These are phyloP conservation scores for Sebastiscus tertius DNA, from an alignment of 2,797 vertebrate genomes.

Conservation along the genomic window DNA sequence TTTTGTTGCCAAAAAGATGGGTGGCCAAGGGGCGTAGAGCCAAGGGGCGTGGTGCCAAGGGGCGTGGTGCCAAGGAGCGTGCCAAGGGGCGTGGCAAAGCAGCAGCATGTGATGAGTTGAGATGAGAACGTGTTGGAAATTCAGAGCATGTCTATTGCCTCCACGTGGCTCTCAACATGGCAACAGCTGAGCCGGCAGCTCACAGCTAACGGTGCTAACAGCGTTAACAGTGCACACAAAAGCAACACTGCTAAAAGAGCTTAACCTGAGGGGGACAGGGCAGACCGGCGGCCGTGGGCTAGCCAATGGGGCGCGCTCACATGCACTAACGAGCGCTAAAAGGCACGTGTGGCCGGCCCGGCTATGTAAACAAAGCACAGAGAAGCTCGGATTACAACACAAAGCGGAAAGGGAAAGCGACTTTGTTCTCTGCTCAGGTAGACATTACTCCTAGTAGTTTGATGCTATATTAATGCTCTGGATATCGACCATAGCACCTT, in stretches of 20 bases:
- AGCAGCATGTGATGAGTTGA: no score
- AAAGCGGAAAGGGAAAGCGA: not conserved
- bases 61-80: no score
- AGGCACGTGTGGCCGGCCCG: not conserved
- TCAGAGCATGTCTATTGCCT: not conserved
- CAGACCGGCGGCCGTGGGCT: no score
- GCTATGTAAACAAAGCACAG: not conserved
- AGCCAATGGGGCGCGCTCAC: not conserved
- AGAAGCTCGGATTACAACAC: not conserved
- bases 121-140: no score
- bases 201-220: not conserved
- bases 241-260: no score
- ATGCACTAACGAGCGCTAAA: not conserved
- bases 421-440: not conserved
- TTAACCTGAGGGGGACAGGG: no score
- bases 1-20: no score
- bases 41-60: no score
- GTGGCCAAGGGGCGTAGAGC: no score
- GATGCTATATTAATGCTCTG: not conserved
- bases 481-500: not conserved
- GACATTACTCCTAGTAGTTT: not conserved
- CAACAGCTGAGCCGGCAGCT: not conserved
- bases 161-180: not conserved
- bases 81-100: no score
- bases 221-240: not conserved